phyloP scores from a whole-genome alignment of 2,113 vertebrate species.

The Cacatua alba region DNA sequence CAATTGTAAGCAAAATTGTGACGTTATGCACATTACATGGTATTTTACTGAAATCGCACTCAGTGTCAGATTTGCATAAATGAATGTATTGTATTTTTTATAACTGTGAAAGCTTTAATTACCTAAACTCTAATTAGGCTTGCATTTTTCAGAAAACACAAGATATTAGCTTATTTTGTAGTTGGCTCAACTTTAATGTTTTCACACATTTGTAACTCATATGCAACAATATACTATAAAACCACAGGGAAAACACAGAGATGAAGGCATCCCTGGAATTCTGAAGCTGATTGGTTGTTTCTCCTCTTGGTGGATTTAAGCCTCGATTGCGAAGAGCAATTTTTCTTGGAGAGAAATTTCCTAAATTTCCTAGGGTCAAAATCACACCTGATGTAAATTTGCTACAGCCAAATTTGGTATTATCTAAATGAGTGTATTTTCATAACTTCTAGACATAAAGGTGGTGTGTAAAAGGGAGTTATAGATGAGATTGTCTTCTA shows the following conservation, averaged over 20 bases:
- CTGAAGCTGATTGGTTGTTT: conserved; percentile 36
- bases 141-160: conserved; percentile 71
- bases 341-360: neutral
- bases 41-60: conserved; percentile 67
- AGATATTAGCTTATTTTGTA: conserved; percentile 72
- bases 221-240: conserved; percentile 54
- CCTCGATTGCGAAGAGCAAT: neutral
- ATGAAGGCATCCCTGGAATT: conserved; percentile 42
- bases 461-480: neutral
- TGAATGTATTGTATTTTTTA: conserved; percentile 71
- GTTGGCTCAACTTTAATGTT: conserved; percentile 67
- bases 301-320: neutral
- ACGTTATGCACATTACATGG: conserved; percentile 62
- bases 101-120: conserved; percentile 74
- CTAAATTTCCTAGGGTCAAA: neutral
- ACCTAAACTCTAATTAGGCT: conserved; percentile 76
- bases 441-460: neutral
- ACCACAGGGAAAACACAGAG: conserved; percentile 38
- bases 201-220: conserved; percentile 60
- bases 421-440: neutral
- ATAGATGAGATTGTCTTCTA: neutral
- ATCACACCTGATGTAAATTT: neutral
- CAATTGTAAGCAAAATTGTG: conserved; percentile 56
- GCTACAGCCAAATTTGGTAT: neutral
- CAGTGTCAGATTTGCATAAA: conserved; percentile 71